A percentile compares a stretch with the other conserved stretches of the same genome.
Conservation (phyloP, 1,140 invertebrate genomes). For the Panonychus citri region DNA sequence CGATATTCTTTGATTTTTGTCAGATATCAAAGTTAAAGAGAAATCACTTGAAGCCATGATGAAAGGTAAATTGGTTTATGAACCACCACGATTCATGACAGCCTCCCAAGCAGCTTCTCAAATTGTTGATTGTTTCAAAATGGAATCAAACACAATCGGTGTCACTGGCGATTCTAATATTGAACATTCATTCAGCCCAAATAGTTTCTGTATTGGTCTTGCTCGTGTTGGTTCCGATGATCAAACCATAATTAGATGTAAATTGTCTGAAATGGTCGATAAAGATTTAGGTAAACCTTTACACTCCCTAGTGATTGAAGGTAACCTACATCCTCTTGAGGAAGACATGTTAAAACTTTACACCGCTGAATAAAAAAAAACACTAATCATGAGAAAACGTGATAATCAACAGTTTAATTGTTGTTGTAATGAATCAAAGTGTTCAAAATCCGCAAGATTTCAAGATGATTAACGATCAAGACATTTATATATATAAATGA, state of each 20-base stretch:
- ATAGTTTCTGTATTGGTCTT: slow-evolving; percentile 51
- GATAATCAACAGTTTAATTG: too few species aligned
- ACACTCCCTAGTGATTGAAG: slow-evolving; percentile 67
- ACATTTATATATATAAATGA: too few species aligned
- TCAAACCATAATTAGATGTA: slow-evolving; percentile 51
- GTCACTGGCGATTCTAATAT: not conserved
- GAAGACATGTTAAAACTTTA: slow-evolving; percentile 44
- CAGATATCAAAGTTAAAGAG: slow-evolving; percentile 96
- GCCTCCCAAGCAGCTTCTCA: slow-evolving; percentile 62
- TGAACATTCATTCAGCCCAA: too few species aligned
- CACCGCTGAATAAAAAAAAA: not conserved
- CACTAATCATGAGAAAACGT: too few species aligned
- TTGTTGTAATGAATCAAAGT: too few species aligned
- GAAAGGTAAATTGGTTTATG: slow-evolving; percentile 66
- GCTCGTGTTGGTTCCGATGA: slow-evolving; percentile 62
- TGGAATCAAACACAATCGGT: slow-evolving; percentile 12
- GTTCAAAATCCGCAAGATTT: too few species aligned
- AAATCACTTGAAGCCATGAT: slow-evolving; percentile 79
- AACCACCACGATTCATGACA: slow-evolving; percentile 80
- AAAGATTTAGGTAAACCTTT: slow-evolving; percentile 62
- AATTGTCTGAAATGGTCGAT: slow-evolving; percentile 47
- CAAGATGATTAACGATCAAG: too few species aligned
- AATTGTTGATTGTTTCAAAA: slow-evolving; percentile 44
- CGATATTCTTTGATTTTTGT: slow-evolving; percentile 8
- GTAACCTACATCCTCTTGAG: slow-evolving; percentile 71